Base-by-base conservation (phyloP, 1,140 invertebrate species). In the Caenorhabditis latens region DNA sequence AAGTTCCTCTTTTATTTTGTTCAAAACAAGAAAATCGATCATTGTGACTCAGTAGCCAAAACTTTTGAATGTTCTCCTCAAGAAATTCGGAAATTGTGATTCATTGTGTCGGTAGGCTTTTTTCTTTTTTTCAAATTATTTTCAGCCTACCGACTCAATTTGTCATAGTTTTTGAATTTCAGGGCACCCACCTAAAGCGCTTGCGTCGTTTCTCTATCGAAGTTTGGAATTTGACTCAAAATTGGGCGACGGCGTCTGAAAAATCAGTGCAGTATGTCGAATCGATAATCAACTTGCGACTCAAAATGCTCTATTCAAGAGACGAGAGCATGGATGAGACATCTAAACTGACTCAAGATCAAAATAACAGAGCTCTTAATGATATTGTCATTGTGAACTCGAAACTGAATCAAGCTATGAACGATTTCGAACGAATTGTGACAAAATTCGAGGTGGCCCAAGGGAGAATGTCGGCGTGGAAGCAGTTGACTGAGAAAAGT, bases 141-240 rank as follows among this genome's bases (percentile, higher is more conserved):
- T 50, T 79, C 46, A 79, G 43, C 14, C 71, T 24, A n/a, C 71
- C 71, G 71, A 50, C 71, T 79, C 50, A 46, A 79, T 50, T 79
- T 21, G 24, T 79, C 46, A 50, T 19, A 53, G 2, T 53, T 79
- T 79, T 32, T n/a, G 46, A n/a, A 32, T 86, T 86, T 83, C 75
- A 86, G 85, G 53, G 65, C 6, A 63, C 79, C 7, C 46, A 82
- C 21, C 24, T 82, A 57, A 86, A 86, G 16, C n/a, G 71, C 42
- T 42, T 83, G 9, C 85, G 67, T 8, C 85, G 85, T 46, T 86
- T 86, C 57, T 40, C 85, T 4, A 86, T 86, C 21, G 75, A 86
- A 63, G 85, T 86, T 24, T 86, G 85, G 85, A 86, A 86, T 46
- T 58, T 86, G 43, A 83, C 57, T 19, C 67, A 82, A 63, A 86